Conservation (phyloP, 2,888 invertebrate genomes). For the Stenodera caucasica region DNA sequence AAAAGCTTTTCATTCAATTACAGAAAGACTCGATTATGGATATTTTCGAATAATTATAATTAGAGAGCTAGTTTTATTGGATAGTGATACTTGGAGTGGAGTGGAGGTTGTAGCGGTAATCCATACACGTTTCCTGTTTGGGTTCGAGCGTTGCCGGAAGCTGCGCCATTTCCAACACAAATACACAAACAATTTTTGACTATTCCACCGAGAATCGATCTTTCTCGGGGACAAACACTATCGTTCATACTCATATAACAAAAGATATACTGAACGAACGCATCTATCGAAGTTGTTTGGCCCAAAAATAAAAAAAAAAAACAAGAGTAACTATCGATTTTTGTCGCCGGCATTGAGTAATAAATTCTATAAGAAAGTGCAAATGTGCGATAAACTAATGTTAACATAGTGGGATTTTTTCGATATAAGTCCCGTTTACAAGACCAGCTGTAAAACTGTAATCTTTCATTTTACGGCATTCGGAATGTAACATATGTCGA, state of each 20-base stretch:
- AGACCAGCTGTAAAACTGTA: slow-evolving; percentile 35
- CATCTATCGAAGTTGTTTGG: too few species aligned
- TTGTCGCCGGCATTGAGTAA: slow-evolving; percentile 8
- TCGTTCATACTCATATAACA: slow-evolving; percentile 24
- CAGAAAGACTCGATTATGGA: too few species aligned
- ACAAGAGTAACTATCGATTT: neutral
- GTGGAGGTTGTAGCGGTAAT: slow-evolving; percentile 25
- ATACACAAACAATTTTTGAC: slow-evolving; percentile 15
- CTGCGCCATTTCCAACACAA: slow-evolving; percentile 14
- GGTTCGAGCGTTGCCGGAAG: slow-evolving; percentile 19
- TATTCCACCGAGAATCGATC: slow-evolving; percentile 17
- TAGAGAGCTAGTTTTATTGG: neutral
- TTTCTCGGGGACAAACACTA: slow-evolving; percentile 19
- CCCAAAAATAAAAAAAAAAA: neutral
- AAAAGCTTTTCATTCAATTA: slow-evolving; percentile 2
- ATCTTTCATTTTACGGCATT: slow-evolving; percentile 33
- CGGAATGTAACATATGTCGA: slow-evolving; percentile 40
- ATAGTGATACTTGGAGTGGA: neutral
- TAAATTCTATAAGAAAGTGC: slow-evolving; percentile 15
- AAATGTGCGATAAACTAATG: slow-evolving; percentile 29
- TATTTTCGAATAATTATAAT: too few species aligned
- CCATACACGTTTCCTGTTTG: slow-evolving; percentile 25
- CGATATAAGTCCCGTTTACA: slow-evolving; percentile 11
- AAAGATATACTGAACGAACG: slow-evolving; percentile 6
- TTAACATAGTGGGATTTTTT: slow-evolving; percentile 28